phyloP scores from a whole-genome alignment of 2,113 vertebrate genomes.

The Chiloscyllium plagiosum region DNA sequence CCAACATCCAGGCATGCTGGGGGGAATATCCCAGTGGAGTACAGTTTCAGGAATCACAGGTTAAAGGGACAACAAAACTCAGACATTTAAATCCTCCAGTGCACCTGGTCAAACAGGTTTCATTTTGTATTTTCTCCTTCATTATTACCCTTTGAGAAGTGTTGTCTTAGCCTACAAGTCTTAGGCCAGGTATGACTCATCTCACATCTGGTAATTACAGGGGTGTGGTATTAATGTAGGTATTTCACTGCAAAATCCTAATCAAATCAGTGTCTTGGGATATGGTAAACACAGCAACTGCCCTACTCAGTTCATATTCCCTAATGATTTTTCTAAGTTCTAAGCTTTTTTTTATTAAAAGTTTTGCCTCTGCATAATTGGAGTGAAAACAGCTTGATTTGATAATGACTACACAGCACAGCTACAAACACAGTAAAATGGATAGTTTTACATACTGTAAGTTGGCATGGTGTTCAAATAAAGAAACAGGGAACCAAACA shows the following conservation, averaged over 20 bases:
- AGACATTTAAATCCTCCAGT: neutral
- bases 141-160: neutral
- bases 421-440: neutral
- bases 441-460: neutral
- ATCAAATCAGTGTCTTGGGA: neutral
- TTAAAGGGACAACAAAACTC: neutral
- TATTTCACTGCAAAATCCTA: neutral
- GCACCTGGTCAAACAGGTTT: neutral
- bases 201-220: neutral
- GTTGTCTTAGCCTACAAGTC: neutral
- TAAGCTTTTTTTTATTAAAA: neutral
- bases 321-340: neutral
- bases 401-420: neutral
- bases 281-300: neutral
- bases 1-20: neutral
- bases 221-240: neutral
- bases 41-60: neutral
- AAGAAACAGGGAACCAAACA: neutral
- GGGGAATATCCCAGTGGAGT: neutral
- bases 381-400: neutral
- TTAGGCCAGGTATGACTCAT: neutral
- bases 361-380: neutral
- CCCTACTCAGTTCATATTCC: neutral
- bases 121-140: neutral
- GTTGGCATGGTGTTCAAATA: neutral